Evolutionary conservation across 2,113 vertebrate genomes (phyloP), one percentile per base, ranked within the genome.

Genomic region (Scomber scombrus): DNA sequence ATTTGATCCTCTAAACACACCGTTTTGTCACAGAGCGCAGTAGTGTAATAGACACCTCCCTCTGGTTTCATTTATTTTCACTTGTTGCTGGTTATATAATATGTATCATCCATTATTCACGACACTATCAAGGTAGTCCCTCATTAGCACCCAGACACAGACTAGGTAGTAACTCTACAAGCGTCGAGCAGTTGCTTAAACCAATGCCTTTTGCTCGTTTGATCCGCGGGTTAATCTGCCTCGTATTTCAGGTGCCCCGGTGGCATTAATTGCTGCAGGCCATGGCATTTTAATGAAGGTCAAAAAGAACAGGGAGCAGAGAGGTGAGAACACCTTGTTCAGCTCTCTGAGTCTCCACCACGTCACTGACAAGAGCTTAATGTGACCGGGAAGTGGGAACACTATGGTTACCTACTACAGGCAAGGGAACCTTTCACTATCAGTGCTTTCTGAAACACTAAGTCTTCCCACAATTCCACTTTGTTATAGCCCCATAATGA

Each of bases 221-320:
- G 83, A 88, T 86, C 83, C 19, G 7, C 47, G 21, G 86, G 93
- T 91, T 92, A 92, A 92, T 92, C 86, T 84, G 86, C 64, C 85
- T 73, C 63, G 49, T 85, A 89, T 88, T 79, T 80, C 82, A 67
- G 81, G 58, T 58, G 43, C 72, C 82, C 71, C 21, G 4, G 66
- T 68, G 79, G 81, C 81, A 85, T 88, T 91, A 88, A 84, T 88
- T 88, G 81, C 85, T 80, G 31, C 51, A 58, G 76, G 88, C 80
- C 84, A n/a, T 74, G 82, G 82, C 81, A 87, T 93, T 91, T 92
- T 93, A 94, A 92, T 91, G 89, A 93, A 91, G 84, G 89, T 88
- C 85, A 92, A 62, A 55, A 72, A 34, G 79, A 80, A 64, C 82
- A 87, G 75, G 43, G 74, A 68, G 85, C 68, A n/a, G 34, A 50